These are phyloP conservation scores for Tetropium fuscum DNA, from an alignment of 2,888 invertebrate species.

Conservation along the genomic window DNA sequence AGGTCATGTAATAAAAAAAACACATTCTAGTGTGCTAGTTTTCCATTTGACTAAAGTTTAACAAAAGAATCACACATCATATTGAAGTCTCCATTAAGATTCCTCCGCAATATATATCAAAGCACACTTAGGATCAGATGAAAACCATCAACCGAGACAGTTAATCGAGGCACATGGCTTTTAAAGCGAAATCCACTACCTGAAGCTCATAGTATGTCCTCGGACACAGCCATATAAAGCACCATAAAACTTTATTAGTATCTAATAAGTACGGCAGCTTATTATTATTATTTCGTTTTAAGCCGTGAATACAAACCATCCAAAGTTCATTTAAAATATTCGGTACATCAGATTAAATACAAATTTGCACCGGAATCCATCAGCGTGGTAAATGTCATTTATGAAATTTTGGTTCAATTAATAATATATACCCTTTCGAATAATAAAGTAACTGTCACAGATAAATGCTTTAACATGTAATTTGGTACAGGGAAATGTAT, in stretches of 20 bases:
- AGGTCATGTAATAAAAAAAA: too few relatives aligned
- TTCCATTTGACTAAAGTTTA: too few relatives aligned
- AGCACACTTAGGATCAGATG: too few relatives aligned
- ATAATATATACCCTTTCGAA: constrained; percentile 52
- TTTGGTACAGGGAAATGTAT: constrained; percentile 47
- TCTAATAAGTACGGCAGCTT: background rate
- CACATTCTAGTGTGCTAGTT: too few relatives aligned
- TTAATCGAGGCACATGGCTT: background rate
- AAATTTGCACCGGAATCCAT: constrained; percentile 28
- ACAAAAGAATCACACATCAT: too few relatives aligned
- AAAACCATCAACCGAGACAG: too few relatives aligned
- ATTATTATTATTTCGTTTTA: background rate
- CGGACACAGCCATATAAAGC: background rate
- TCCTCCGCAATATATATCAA: too few relatives aligned
- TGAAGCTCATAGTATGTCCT: background rate
- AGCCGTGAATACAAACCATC: background rate
- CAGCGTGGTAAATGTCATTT: constrained; percentile 54
- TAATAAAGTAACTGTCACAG: constrained; percentile 51
- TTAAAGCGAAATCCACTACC: background rate
- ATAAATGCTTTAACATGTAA: constrained; percentile 48
- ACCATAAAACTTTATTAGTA: background rate
- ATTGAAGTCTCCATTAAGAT: too few relatives aligned
- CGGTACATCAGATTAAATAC: background rate
- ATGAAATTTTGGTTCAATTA: constrained; percentile 53
- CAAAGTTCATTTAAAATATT: constrained; percentile 1